phyloP scores from a whole-genome alignment of 2,113 vertebrate species.

The Gnathonemus longibarbis region DNA sequence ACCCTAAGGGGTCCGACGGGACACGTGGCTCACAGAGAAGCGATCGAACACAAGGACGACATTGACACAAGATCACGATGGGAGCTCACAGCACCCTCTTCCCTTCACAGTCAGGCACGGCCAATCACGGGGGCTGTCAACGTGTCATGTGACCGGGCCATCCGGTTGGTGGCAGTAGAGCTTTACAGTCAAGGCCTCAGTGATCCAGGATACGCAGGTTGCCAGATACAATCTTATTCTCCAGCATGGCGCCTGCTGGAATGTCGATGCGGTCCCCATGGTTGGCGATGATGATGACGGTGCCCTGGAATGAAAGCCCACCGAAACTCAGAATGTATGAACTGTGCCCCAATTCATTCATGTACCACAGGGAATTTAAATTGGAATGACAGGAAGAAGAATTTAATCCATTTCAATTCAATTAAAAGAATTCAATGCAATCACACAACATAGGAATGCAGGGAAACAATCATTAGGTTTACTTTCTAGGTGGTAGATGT shows the following conservation, averaged over 20 bases:
- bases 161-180: background rate
- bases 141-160: conserved; percentile 31
- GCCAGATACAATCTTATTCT: conserved; percentile 97
- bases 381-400: background rate
- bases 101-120: background rate
- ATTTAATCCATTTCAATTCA: background rate
- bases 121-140: background rate
- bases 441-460: background rate
- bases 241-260: conserved; percentile 86
- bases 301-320: conserved; percentile 67
- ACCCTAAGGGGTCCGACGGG: background rate
- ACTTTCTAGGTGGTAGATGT: background rate
- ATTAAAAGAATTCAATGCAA: background rate
- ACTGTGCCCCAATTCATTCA: background rate
- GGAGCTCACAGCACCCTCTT: background rate
- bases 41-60: background rate
- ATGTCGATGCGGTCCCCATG: conserved; percentile 97
- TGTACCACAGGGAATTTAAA: background rate
- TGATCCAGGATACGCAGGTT: conserved; percentile 97
- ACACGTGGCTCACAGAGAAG: background rate
- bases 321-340: background rate
- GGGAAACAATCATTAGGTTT: background rate
- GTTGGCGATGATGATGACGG: conserved; percentile 97
- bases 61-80: background rate
- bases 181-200: conserved; percentile 51